phyloP scores from a whole-genome alignment of 2,888 invertebrate species.

The Microplitis manilae region DNA sequence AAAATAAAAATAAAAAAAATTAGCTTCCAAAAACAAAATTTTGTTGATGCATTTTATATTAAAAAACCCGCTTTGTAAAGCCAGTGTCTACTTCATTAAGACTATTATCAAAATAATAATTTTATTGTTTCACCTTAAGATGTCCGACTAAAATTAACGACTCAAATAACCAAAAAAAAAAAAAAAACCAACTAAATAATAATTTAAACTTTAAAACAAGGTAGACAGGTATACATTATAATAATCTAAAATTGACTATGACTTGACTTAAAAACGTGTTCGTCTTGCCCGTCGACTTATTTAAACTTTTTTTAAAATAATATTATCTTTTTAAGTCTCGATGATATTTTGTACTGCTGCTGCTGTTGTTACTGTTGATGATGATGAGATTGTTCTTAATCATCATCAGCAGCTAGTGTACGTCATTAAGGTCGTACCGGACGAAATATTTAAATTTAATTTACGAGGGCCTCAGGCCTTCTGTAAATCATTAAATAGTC shows the following conservation, averaged over 20 bases:
- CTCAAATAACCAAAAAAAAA: background rate
- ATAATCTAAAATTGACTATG: constrained; percentile 52
- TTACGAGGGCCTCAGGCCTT: constrained; percentile 63
- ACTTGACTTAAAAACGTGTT: constrained; percentile 31
- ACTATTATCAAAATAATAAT: background rate
- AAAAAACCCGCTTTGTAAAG: background rate
- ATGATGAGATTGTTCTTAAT: constrained; percentile 42
- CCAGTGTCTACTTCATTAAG: background rate
- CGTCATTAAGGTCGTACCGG: constrained; percentile 67
- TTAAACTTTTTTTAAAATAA: constrained; percentile 8
- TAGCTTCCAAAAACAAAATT: too few relatives aligned
- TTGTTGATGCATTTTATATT: too few relatives aligned
- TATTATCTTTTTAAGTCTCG: constrained; percentile 19
- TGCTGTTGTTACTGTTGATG: background rate
- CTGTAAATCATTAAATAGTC: background rate
- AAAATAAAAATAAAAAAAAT: too few relatives aligned
- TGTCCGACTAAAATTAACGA: background rate
- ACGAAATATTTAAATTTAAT: constrained; percentile 68
- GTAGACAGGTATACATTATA: constrained; percentile 34
- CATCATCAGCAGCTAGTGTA: constrained; percentile 36
- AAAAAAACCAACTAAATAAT: background rate
- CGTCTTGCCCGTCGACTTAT: background rate
- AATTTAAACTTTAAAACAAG: constrained; percentile 29
- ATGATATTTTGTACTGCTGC: background rate
- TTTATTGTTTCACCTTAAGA: constrained; percentile 1